phyloP scores from a whole-genome alignment of 2,797 vertebrate species.

The Eulemur rubriventer region DNA sequence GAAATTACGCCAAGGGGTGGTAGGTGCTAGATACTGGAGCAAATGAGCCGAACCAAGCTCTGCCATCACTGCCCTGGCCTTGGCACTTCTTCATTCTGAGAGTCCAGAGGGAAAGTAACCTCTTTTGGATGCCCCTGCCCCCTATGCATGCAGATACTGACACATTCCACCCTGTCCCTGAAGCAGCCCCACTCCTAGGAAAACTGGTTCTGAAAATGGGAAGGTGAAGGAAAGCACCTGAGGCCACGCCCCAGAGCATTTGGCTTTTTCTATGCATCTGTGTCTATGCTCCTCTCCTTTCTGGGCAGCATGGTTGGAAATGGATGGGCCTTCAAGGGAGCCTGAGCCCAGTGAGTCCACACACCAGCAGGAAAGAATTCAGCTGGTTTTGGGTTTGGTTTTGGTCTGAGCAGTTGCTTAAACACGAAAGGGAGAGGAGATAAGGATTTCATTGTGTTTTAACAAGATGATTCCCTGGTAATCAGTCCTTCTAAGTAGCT shows the following conservation, averaged over 20 bases:
- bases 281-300: neutral
- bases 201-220: neutral
- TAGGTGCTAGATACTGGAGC: no score
- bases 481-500: neutral
- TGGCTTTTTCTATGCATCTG: neutral
- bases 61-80: fast-evolving
- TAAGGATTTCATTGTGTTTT: neutral
- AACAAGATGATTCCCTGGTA: neutral
- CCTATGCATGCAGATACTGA: fast-evolving
- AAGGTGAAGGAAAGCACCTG: neutral
- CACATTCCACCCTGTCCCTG: neutral
- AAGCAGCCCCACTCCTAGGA: neutral
- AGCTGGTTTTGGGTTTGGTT: neutral
- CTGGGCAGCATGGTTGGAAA: neutral
- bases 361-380: neutral
- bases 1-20: neutral
- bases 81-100: neutral
- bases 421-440: fast-evolving
- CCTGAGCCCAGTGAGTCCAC: neutral
- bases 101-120: neutral
- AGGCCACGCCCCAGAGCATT: fast-evolving
- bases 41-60: neutral
- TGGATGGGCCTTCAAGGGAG: neutral
- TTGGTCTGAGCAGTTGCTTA: neutral
- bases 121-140: neutral